Base-by-base conservation (phyloP, 2,113 vertebrate species). In the Hemichromis elongatus region DNA sequence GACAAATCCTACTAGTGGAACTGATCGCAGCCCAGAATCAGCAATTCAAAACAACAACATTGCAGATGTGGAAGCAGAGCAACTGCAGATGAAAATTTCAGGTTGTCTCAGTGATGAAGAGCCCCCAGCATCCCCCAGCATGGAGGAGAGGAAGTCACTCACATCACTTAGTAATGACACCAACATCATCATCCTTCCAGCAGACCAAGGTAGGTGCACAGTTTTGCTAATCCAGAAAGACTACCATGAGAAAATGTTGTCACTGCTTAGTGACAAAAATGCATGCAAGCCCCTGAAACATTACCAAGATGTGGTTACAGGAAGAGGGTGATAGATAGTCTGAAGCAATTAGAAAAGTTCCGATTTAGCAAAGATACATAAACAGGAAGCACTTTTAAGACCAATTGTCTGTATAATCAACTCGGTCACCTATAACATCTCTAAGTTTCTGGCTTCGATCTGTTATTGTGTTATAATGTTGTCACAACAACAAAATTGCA, bases 341-440 rank as follows among this genome's bases (percentile, higher is more conserved):
- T 30, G 14, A 57, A 0, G 56, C 56, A 59, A 28, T 33, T 59
- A 59, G 56, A 59, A 59, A 59, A 28, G 3, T 8, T 33, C 28
- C 33, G 0, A 19, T 59, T 33, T 59, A 59, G 28, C 2, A 59
- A 59, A 33, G 14, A 33, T 59, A 59, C 2, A 59, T 59, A 59
- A 59, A 59, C 28, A 59, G 56, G 56, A 18, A 30, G 26, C 28
- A 59, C 8, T 28, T 59, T 33, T 59, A 30, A 59, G 14, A 59
- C 8, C 0, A 2, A 7, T 5, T 57, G 2, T 0, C 4, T 57
- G 26, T 18, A 57, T 0, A 7, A 57, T 57, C 26, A 57, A 57
- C 0, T 59, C 30, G 2, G 7, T 30, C 56, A 59, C 56, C 0
- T 9, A 59, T 18, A 59, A 30, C 0, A 0, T 59, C 5, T 59